Base-by-base conservation (phyloP, 2,797 vertebrate genomes). In the Scomberomorus guttatus region DNA sequence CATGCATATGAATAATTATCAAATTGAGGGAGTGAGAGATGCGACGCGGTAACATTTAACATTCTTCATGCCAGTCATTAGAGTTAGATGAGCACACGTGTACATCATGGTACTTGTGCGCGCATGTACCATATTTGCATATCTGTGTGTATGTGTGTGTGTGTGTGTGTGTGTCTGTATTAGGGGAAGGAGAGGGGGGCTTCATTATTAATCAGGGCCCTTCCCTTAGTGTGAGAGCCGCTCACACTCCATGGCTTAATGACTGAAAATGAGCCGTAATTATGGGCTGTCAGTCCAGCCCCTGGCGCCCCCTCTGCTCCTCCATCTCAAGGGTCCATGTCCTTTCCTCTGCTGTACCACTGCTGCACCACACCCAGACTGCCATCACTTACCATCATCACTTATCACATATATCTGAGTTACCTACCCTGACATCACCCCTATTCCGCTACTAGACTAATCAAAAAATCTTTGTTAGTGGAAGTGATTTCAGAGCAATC, bases 201-300 rank as follows among this genome's bases (percentile, higher is more conserved):
- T 93, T 91, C 92, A 94, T 93, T 93, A 93, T 94, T 92, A 94
- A 95, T 94, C 94, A 94, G 89, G 74, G 82, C 85, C 88, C 90
- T 92, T 92, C 87, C 86, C 86, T 91, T 89, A 87, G 87, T 89
- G 87, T 88, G 90, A 90, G 88, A 89, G 90, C 84, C 82, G 88
- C 87, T 93, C 89, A 87, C 91, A 91, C 94, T 93, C 91, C 88
- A 89, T 85, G 83, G 88, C 92, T 94, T 94, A 95, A 95, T 95
- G 93, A 94, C 92, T 92, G 92, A 95, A 95, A 95, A 94, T 95
- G 93, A 94, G 93, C 70, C 72, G 60, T 95, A 95, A 95, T 95
- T 95, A 95, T 91, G 91, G 93, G 89, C 93, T 94, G 94, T 94
- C 93, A 95, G 93, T 94, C 90, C 89, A 85, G 85, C 84, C 89